Evolutionary conservation across 1,140 invertebrate genomes (phyloP), one percentile per base, ranked within the genome.

Genomic region (Dufourea novaeangliae): DNA sequence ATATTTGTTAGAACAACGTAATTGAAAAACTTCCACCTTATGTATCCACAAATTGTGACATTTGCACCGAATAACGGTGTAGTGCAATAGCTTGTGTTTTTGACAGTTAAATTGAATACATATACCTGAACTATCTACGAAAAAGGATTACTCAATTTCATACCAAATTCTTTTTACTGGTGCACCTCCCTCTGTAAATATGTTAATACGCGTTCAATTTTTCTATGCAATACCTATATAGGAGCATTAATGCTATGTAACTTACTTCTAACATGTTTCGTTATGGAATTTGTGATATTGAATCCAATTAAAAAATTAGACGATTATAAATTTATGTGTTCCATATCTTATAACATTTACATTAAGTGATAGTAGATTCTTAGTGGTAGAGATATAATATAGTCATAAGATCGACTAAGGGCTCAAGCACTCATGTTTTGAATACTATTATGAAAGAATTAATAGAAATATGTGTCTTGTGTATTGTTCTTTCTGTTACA

Each of bases 171-270:
- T 37, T 22, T 57, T 59, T 37, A 17, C 56, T 50, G 7, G 1
- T 7, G 8, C 11, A 11, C 14, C 25, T 17, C n/a, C 4, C 34
- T 67, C 44, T 22, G 34, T 8, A 14, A 59, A 29, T n/a, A 22
- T 17, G 37, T 14, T 29, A 7, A 46, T 22, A 5, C 3, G 37
- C 44, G 8, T 29, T 59, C 32, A 50, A 25, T 50, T 34, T 62
- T 14, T 62, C 22, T 76, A 57, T 94, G 57, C 90, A 98, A 97
- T 98, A n/a, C n/a, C n/a, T n/a, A 75, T 98, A 98, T 93, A 98
- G 97, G 93, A 97, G 99, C 90, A 97, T 98, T 59, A 99, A 99
- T 95, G 95, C 96, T 66, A 29, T 79, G 66, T 46, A 63, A 64
- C 37, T 46, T 12, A 61, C 25, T 64, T 37, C 8, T 41, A 25